phyloP scores from a whole-genome alignment of 2,797 vertebrate genomes.

The Molossus molossus region DNA sequence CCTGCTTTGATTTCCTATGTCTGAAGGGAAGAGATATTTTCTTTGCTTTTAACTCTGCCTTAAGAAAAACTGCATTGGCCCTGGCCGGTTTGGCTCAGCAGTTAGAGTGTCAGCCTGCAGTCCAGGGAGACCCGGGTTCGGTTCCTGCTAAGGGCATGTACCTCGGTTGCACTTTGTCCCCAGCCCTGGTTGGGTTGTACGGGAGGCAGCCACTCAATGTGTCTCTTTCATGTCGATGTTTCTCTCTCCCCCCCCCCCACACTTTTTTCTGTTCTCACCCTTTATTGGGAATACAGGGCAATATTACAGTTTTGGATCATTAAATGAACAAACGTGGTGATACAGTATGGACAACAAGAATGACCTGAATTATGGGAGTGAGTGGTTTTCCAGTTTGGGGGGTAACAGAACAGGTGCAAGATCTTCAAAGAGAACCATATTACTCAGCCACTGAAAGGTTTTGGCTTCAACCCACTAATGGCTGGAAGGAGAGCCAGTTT shows the following conservation, averaged over 20 bases:
- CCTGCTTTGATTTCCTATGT: background rate
- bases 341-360: background rate
- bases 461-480: constrained; percentile 71
- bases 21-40: background rate
- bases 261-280: constrained; percentile 54
- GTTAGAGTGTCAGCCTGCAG: too few species aligned
- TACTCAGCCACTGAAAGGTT: constrained; percentile 67
- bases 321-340: constrained; percentile 59
- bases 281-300: constrained; percentile 80
- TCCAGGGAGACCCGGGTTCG: too few species aligned
- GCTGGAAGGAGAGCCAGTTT: constrained; percentile 74
- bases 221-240: too few species aligned
- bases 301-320: constrained; percentile 2
- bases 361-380: constrained; percentile 42
- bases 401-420: constrained; percentile 47
- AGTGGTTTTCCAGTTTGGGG: constrained; percentile 74
- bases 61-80: background rate
- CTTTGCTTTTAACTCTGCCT: background rate
- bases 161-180: too few species aligned
- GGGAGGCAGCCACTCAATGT: too few species aligned
- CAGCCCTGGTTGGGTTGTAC: too few species aligned
- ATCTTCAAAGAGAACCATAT: constrained; percentile 49
- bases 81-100: too few species aligned
- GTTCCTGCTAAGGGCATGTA: too few species aligned
- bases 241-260: too few species aligned